Evolutionary conservation across 2,888 invertebrate genomes (phyloP).

Genomic region (Taphrorychus bicolor): DNA sequence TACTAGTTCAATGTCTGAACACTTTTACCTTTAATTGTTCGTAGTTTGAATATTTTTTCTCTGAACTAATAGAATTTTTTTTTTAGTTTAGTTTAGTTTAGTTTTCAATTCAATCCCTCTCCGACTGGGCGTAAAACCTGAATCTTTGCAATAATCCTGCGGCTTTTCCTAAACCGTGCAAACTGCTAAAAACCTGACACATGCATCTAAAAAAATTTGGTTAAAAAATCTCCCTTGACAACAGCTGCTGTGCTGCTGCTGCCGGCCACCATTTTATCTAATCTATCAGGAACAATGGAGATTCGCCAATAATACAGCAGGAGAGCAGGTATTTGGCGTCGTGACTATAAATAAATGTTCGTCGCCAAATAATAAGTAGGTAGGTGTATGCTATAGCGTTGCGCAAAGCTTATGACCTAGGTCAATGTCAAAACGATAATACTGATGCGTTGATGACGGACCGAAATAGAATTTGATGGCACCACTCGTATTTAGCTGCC

Average conservation of each 20-base stretch:
- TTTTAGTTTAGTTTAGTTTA: too few species aligned
- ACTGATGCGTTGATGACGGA: slow-evolving; percentile 12
- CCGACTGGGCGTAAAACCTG: too few species aligned
- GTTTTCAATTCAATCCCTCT: too few species aligned
- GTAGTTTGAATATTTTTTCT: too few species aligned
- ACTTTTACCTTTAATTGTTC: too few species aligned
- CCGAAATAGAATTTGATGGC: slow-evolving; percentile 27
- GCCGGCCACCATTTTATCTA: background rate
- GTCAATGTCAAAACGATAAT: slow-evolving; percentile 55
- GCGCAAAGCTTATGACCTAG: slow-evolving; percentile 59
- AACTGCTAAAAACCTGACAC: too few species aligned
- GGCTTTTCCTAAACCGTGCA: too few species aligned
- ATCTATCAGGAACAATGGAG: slow-evolving; percentile 4
- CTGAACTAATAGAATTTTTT: too few species aligned
- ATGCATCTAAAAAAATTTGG: too few species aligned
- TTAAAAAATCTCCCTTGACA: background rate
- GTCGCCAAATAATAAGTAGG: slow-evolving; percentile 26
- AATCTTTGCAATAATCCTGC: too few species aligned
- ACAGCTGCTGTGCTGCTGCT: too few species aligned
- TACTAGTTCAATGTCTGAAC: too few species aligned
- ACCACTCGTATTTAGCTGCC: background rate
- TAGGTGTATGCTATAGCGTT: slow-evolving; percentile 42
- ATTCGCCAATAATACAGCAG: background rate
- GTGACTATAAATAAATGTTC: slow-evolving; percentile 16
- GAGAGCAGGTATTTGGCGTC: background rate